A percentile compares a stretch with the other conserved stretches of the same genome.
phyloP scores from a whole-genome alignment of 2,113 vertebrate genomes.

The Chamaea fasciata region DNA sequence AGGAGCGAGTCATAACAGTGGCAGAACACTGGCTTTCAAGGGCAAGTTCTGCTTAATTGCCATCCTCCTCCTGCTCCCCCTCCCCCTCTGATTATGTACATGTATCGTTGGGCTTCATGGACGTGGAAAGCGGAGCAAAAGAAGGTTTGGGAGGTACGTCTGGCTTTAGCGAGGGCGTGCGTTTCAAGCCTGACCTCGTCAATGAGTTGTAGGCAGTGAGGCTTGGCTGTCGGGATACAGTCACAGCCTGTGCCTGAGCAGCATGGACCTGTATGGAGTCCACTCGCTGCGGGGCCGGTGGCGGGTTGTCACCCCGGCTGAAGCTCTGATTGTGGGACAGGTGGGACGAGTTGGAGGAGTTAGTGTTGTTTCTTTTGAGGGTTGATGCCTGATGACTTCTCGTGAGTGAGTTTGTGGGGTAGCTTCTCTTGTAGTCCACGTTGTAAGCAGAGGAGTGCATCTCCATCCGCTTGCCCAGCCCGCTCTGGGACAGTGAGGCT shows the following conservation, averaged over 20 bases:
- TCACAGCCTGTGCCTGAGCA: conserved; percentile 77
- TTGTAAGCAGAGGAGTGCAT: conserved; percentile 90
- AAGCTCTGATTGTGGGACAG: conserved; percentile 94
- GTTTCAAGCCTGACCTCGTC: conserved; percentile 87
- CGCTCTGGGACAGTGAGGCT: conserved; percentile 76
- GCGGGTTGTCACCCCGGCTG: conserved; percentile 87
- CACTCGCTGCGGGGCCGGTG: conserved; percentile 92
- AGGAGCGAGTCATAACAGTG: conserved; percentile 66
- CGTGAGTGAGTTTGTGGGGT: conserved; percentile 79
- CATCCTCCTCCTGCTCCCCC: conserved; percentile 67
- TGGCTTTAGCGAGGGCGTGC: conserved; percentile 87
- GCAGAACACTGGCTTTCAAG: conserved; percentile 81
- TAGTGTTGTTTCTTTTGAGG: conserved; percentile 97
- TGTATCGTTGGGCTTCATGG: conserved; percentile 89
- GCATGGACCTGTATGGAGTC: conserved; percentile 96
- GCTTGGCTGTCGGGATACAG: conserved; percentile 87
- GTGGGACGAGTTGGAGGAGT: conserved; percentile 97
- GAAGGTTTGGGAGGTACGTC: conserved; percentile 96
- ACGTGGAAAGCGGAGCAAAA: conserved; percentile 86
- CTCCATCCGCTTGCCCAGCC: conserved; percentile 92
- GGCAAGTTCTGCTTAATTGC: conserved; percentile 73
- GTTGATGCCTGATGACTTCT: conserved; percentile 79
- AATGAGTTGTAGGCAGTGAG: conserved; percentile 89
- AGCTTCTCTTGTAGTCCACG: conserved; percentile 87
- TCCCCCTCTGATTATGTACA: conserved; percentile 87